phyloP scores from a whole-genome alignment of 2,113 vertebrate genomes.

The Lampris incognitus region DNA sequence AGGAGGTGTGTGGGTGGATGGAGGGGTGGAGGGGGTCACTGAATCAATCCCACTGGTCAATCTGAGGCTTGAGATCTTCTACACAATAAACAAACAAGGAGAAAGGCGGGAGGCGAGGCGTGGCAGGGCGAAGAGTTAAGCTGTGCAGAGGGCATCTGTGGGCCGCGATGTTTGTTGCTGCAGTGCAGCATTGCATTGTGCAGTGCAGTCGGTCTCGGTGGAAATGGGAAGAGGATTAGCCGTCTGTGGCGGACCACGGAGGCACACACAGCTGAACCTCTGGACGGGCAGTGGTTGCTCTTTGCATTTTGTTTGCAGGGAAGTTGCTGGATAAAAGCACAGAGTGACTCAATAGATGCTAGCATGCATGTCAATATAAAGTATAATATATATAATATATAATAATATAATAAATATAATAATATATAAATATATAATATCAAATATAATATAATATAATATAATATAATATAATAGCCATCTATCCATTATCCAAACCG shows the following conservation, averaged over 20 bases:
- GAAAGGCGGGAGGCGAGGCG: conserved; percentile 25
- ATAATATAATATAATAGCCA: no score
- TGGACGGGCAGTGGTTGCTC: conserved; percentile 2
- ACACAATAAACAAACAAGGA: conserved; percentile 71
- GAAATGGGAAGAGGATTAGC: conserved; percentile 53
- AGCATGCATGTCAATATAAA: neutral
- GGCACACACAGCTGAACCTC: conserved; percentile 44
- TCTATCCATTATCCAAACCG: no score
- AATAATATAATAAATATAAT: no score
- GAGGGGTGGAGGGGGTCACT: conserved; percentile 33
- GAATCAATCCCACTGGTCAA: conserved; percentile 75
- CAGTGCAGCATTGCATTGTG: conserved; percentile 49
- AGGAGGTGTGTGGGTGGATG: conserved; percentile 22
- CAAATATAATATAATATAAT: no score
- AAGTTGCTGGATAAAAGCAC: conserved; percentile 4
- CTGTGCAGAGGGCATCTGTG: conserved; percentile 59
- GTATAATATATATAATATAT: neutral
- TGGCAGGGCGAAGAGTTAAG: conserved; percentile 48
- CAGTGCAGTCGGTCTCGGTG: conserved; percentile 39
- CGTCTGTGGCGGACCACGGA: conserved; percentile 26
- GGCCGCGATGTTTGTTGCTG: conserved; percentile 29
- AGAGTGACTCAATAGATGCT: neutral
- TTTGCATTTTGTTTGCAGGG: conserved; percentile 9
- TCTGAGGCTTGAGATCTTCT: conserved; percentile 66
- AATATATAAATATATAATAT: no score